These are phyloP conservation scores for Ploceus nigricollis DNA, from an alignment of 2,113 vertebrate species.

Conservation along the genomic window DNA sequence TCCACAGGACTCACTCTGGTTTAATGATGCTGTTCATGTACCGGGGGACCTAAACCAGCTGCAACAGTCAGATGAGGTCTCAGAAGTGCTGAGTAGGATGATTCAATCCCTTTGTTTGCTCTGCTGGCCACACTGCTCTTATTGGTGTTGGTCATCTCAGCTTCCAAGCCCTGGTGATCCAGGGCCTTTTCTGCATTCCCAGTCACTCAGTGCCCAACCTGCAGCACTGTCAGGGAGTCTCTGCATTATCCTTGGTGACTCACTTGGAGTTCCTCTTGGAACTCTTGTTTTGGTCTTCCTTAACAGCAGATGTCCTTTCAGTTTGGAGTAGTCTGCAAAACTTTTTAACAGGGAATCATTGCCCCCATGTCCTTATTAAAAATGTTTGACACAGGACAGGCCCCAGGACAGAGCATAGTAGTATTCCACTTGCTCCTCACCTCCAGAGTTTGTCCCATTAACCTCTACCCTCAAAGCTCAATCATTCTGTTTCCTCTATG, in stretches of 20 bases:
- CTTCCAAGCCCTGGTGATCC: background rate
- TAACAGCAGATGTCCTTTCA: background rate
- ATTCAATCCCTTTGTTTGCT: background rate
- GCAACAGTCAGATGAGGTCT: background rate
- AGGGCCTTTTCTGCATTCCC: background rate
- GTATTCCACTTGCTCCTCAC: background rate
- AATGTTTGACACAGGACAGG: background rate
- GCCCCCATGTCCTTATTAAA: background rate
- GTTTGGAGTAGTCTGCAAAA: background rate
- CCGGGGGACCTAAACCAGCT: background rate
- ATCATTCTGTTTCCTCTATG: background rate
- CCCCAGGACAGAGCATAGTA: accelerated
- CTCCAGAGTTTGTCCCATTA: background rate
- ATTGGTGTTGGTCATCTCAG: background rate
- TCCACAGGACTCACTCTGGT: background rate
- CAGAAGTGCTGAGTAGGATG: background rate
- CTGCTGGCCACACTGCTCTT: background rate
- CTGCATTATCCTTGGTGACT: background rate
- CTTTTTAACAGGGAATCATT: background rate
- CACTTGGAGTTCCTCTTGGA: background rate
- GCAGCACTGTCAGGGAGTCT: background rate
- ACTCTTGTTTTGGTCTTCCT: background rate
- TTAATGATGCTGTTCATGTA: background rate
- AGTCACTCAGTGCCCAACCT: background rate
- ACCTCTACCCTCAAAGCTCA: background rate